A percentile compares a stretch with the other conserved stretches of the same genome.
Evolutionary conservation across 2,888 invertebrate genomes (phyloP).

Genomic region (Heterodera filipjevi): DNA sequence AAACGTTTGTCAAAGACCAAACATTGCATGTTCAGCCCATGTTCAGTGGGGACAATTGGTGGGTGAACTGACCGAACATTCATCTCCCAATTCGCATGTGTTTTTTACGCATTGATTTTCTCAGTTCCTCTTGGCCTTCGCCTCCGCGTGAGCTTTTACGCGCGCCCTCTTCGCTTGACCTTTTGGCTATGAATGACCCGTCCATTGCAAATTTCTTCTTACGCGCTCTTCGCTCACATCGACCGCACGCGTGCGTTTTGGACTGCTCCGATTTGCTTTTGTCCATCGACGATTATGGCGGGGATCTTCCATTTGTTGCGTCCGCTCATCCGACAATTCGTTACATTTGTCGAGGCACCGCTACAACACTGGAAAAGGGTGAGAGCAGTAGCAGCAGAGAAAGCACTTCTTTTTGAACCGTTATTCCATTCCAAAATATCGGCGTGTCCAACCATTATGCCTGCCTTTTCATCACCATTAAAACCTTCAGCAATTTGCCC

Average conservation of each 20-base stretch:
- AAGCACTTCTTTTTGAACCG: constrained; percentile 15
- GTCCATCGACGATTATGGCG: background rate
- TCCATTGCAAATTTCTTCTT: constrained; percentile 22
- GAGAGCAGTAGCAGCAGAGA: background rate
- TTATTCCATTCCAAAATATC: background rate
- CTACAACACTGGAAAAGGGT: constrained; percentile 16
- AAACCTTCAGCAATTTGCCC: constrained; percentile 26
- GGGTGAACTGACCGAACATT: too few species aligned
- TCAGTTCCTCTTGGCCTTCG: background rate
- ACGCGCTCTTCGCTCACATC: constrained; percentile 1
- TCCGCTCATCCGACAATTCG: constrained; percentile 30
- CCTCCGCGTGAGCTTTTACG: constrained; percentile 21
- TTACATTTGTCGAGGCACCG: constrained; percentile 25
- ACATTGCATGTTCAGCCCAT: constrained; percentile 28
- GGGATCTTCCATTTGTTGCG: background rate
- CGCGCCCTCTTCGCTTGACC: constrained; percentile 25
- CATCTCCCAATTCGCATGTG: too few species aligned
- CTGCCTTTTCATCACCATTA: background rate
- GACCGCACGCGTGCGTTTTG: constrained; percentile 7
- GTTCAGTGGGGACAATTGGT: background rate
- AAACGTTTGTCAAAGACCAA: constrained; percentile 31
- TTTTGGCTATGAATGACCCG: constrained; percentile 32
- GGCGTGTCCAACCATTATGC: too few species aligned
- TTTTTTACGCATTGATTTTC: background rate
- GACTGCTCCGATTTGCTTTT: constrained; percentile 36